Percentiles rank a stretch among this genome's conserved stretches.
These are phyloP conservation scores for Calosoma granatense DNA, from an alignment of 1,140 invertebrate genomes.

Conservation along the genomic window DNA sequence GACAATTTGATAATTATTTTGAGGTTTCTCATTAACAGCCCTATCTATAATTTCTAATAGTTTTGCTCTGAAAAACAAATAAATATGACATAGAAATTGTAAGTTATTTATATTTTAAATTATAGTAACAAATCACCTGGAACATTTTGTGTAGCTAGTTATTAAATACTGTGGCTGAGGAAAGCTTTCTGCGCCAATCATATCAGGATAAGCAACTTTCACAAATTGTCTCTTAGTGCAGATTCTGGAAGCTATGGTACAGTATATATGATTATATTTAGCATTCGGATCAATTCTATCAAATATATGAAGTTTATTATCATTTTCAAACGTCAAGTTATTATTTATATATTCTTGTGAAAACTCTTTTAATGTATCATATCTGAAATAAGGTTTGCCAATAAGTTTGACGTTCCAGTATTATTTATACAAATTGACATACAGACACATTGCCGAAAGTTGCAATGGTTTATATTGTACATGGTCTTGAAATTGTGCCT, in stretches of 20 bases:
- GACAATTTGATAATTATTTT: not conserved
- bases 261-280: not conserved
- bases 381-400: not conserved
- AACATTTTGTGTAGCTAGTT: not conserved
- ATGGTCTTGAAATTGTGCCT: not conserved
- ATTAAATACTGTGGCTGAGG: conserved; percentile 46
- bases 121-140: not conserved
- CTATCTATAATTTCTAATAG: not conserved
- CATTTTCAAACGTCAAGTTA: not conserved
- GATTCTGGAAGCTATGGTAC: conserved; percentile 35
- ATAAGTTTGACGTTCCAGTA: too few species aligned
- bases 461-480: not conserved
- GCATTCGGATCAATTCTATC: not conserved
- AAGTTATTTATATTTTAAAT: too few species aligned
- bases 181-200: conserved; percentile 44
- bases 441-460: not conserved
- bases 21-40: not conserved
- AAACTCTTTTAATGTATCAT: not conserved
- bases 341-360: not conserved
- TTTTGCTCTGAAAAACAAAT: not conserved
- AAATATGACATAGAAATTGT: too few species aligned
- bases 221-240: conserved; percentile 56
- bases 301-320: not conserved
- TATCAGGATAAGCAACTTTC: conserved; percentile 67
- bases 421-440: not conserved